Evolutionary conservation across 30 jellyfish, hydroid and myxozoan species (phyloP).

Genomic region (Aurelia aurita complex sp. Pacific): DNA sequence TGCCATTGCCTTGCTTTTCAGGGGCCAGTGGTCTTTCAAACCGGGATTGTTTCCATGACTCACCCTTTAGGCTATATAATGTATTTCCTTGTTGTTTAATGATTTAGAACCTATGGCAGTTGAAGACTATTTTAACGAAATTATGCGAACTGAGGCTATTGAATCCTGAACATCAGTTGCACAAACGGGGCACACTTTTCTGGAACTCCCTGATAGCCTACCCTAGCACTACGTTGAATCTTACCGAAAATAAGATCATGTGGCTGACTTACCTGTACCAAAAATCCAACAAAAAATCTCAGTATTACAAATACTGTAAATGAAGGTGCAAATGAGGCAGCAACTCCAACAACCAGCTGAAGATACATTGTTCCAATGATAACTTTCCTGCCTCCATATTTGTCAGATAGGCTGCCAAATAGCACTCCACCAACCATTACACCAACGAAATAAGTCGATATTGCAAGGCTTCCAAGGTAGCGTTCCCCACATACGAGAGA

Average conservation of each 20-base stretch:
- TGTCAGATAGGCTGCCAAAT: conserved; percentile 47
- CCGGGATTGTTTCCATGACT: too few species aligned
- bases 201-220: too few species aligned
- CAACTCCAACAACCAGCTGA: conserved; percentile 47
- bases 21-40: too few species aligned
- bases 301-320: conserved; percentile 24
- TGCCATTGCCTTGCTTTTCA: too few species aligned
- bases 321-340: conserved; percentile 7
- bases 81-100: too few species aligned
- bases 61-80: too few species aligned
- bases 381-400: conserved; percentile 44
- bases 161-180: too few species aligned
- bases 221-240: background rate
- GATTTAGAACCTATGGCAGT: too few species aligned
- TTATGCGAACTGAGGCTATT: too few species aligned
- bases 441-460: conserved; percentile 55
- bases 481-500: conserved; percentile 49
- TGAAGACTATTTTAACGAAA: too few species aligned
- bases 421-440: conserved; percentile 65
- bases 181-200: too few species aligned
- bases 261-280: conserved; percentile 35
- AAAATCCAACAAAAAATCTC: conserved; percentile 37
- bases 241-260: background rate
- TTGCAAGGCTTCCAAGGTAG: conserved; percentile 22
- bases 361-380: conserved; percentile 25